Percentiles rank a stretch among this genome's conserved stretches.
Evolutionary conservation across 2,797 vertebrate species (phyloP).

Genomic region (Eupleurogrammus muticus): DNA sequence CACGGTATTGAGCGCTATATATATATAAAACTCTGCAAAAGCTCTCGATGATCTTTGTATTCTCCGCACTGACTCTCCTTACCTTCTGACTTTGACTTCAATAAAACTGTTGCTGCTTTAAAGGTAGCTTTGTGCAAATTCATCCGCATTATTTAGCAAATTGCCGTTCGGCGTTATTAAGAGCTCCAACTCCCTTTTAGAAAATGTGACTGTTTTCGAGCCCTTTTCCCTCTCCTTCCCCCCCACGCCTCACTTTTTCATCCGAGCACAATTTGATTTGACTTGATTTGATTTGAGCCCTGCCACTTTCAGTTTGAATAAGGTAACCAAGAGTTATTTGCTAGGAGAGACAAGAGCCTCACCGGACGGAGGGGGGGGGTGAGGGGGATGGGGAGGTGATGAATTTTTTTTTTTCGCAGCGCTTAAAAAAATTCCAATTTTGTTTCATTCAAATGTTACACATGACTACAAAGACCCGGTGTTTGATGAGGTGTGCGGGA

Average conservation of each 20-base stretch:
- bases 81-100: conserved; percentile 36
- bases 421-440: conserved; percentile 68
- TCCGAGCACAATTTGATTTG: conserved; percentile 69
- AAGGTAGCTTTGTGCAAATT: conserved; percentile 48
- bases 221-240: conserved; percentile 23
- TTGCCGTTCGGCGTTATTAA: conserved; percentile 50
- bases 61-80: conserved; percentile 13
- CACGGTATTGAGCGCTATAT: conserved; percentile 29
- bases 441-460: conserved; percentile 70
- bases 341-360: conserved; percentile 65
- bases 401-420: conserved; percentile 48
- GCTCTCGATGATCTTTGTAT: conserved; percentile 40
- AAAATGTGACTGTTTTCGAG: conserved; percentile 50
- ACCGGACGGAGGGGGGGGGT: conserved; percentile 33
- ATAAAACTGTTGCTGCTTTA: conserved; percentile 33
- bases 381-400: too few relatives aligned
- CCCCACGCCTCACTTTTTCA: conserved; percentile 52
- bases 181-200: conserved; percentile 35
- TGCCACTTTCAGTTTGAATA: conserved; percentile 77
- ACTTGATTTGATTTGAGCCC: conserved; percentile 79
- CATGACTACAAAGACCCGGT: conserved; percentile 59
- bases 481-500: conserved; percentile 75
- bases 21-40: conserved; percentile 18
- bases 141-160: conserved; percentile 59
- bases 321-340: conserved; percentile 73